Conservation (phyloP, 2,797 vertebrate genomes). For the Chromobotia macracanthus region DNA sequence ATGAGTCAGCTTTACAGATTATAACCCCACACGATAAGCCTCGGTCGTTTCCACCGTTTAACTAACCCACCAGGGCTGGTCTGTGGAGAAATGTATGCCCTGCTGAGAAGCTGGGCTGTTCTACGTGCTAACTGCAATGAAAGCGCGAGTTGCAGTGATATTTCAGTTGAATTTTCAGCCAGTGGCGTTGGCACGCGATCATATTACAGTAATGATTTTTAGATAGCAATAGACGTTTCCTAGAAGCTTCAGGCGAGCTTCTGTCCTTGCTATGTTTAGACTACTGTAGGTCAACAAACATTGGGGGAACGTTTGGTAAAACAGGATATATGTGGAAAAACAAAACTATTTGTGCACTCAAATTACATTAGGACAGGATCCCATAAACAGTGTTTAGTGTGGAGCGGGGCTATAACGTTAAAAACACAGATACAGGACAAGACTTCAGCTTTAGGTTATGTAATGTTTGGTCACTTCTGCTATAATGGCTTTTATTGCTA, state of each 20-base stretch:
- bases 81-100: background rate
- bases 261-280: slow-evolving; percentile 31
- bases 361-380: too few species aligned
- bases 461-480: slow-evolving; percentile 29
- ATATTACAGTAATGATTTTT: slow-evolving; percentile 32
- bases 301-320: background rate
- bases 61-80: background rate
- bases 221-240: slow-evolving; percentile 8
- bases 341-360: too few species aligned
- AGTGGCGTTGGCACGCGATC: slow-evolving; percentile 9
- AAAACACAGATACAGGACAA: background rate
- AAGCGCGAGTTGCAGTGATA: slow-evolving; percentile 8
- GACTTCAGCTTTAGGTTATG: slow-evolving; percentile 3
- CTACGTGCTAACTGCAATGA: background rate
- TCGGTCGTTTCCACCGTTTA: slow-evolving; percentile 1
- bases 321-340: too few species aligned
- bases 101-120: background rate
- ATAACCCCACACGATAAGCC: too few species aligned
- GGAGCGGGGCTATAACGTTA: too few species aligned
- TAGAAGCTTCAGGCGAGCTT: slow-evolving; percentile 1
- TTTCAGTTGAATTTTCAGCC: slow-evolving; percentile 17
- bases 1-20: slow-evolving; percentile 48
- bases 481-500: slow-evolving; percentile 8
- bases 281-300: too few species aligned
- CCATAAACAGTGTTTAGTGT: too few species aligned